Evolutionary conservation across 2,113 vertebrate species (phyloP).

Genomic region (Mesocricetus auratus): DNA sequence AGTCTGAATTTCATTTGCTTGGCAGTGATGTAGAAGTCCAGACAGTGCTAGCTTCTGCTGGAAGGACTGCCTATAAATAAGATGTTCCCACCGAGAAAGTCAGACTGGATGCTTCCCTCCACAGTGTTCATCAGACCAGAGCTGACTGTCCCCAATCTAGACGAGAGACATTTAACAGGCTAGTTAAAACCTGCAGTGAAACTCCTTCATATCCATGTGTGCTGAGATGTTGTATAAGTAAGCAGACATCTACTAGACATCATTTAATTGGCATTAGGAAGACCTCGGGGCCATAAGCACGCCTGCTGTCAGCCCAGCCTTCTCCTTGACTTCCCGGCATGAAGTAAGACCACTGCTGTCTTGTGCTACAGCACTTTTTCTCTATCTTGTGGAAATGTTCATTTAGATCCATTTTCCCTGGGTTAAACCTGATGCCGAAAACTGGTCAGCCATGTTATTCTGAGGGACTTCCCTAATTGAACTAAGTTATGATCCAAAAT

Average conservation of each 20-base stretch:
- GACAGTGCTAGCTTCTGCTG: constrained; percentile 82
- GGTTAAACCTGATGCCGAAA: not conserved
- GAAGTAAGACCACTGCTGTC: not conserved
- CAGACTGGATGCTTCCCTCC: not conserved
- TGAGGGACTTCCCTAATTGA: not conserved
- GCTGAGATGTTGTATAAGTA: not conserved
- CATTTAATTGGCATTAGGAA: not conserved
- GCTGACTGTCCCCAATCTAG: not conserved
- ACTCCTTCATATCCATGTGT: not conserved
- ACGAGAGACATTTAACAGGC: not conserved
- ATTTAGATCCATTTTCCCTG: not conserved
- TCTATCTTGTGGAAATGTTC: fast-evolving
- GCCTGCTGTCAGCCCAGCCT: not conserved
- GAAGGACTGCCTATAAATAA: constrained; percentile 83
- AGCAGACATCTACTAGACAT: not conserved
- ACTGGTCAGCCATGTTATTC: not conserved
- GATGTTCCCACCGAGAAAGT: constrained; percentile 65
- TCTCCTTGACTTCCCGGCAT: not conserved
- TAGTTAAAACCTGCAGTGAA: not conserved
- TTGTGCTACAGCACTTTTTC: too few species aligned
- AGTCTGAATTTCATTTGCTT: constrained; percentile 82
- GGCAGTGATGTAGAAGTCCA: constrained; percentile 85
- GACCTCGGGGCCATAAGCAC: not conserved
- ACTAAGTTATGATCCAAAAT: not conserved
- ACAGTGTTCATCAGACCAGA: not conserved